A percentile compares a stretch with the other conserved stretches of the same genome.
phyloP scores from a whole-genome alignment of 2,113 vertebrate species.

The Spermophilus dauricus region DNA sequence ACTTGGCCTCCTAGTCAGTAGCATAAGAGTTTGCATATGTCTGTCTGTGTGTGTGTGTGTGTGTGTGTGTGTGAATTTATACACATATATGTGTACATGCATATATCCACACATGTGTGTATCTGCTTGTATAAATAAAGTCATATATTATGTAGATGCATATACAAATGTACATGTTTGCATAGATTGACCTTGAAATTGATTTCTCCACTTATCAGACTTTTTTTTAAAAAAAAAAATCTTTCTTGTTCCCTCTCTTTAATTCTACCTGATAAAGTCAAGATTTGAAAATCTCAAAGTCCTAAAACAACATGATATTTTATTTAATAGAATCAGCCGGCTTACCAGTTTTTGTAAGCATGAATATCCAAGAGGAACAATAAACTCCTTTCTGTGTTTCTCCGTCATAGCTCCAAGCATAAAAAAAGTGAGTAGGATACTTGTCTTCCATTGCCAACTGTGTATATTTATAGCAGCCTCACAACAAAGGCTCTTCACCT shows the following conservation, averaged over 20 bases:
- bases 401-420: not conserved
- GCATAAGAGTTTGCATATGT: accelerated
- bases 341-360: not conserved
- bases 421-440: not conserved
- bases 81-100: not conserved
- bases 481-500: not conserved
- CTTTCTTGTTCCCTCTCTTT: not conserved
- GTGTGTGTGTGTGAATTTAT: no score
- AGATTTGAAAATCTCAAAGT: not conserved
- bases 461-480: not conserved
- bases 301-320: not conserved
- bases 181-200: not conserved
- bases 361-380: not conserved
- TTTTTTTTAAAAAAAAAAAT: not conserved
- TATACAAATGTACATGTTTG: not conserved
- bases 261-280: not conserved
- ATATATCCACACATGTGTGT: not conserved
- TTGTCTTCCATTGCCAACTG: not conserved
- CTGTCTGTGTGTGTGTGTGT: no score
- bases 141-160: no score
- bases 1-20: not conserved
- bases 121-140: not conserved
- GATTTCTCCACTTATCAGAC: not conserved
- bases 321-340: not conserved
- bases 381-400: not conserved